Evolutionary conservation across 2,797 vertebrate species (phyloP), one percentile per base, ranked within the genome.

Genomic region (Sciurus vulgaris): DNA sequence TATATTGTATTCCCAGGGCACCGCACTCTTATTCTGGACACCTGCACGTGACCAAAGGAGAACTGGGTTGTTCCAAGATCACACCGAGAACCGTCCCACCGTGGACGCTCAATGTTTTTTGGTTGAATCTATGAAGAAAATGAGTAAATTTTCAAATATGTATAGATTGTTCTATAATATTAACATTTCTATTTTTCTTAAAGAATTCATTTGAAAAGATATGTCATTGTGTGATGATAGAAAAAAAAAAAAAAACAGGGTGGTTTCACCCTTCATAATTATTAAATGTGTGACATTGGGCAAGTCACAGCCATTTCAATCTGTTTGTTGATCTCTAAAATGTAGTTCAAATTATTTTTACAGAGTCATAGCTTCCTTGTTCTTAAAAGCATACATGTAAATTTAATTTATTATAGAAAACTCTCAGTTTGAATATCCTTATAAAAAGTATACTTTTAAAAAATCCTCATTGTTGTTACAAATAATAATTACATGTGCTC

Each of bases 281-380:
- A 51, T 72, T 86, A 77, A 56, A n/a, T 56, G 2, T 47, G n/a
- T 65, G 15, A 89, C 63, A 61, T 1, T 54, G 49, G 2, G 9
- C 30, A 47, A 38, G 18, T 83, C 33, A 79, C 26, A 28, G 35
- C 9, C 18, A 54, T 56, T 74, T 70, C 18, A 63, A 11, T 63
- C 1, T 87, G 47, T 84, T 67, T 56, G 15, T 63, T 85, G 5
- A 51, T 84, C 87, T 94, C 20, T 76, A 86, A 86, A 95, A 86
- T 59, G 17, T 56, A 67, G 20, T 8, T 56, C 0, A 30, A 28
- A 76, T 44, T 87, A 73, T 87, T 44, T 93, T 90, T 67, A 67
- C 1, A 61, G 47, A 83, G 13, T 63, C 14, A 3, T 35, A 3
- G 24, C 3, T 92, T 7, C 2, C 5, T 41, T 5, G 35, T 8